These are phyloP conservation scores for Brachypodius melanocephalos DNA, from an alignment of 2,113 vertebrate genomes.

Conservation along the genomic window DNA sequence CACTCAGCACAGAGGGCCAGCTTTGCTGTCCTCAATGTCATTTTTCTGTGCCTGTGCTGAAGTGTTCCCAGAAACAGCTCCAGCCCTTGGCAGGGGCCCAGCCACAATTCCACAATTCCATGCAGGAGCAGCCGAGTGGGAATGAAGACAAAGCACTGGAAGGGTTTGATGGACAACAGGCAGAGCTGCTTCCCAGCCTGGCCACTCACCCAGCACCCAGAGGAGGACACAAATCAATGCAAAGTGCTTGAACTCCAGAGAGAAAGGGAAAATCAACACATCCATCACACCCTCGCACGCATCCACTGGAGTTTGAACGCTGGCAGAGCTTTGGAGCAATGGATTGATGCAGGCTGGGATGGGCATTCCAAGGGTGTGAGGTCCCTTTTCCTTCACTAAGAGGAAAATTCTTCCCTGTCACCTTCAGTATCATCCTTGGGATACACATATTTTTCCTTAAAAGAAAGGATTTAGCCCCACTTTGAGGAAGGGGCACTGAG, in stretches of 20 bases:
- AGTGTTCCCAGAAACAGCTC: background rate
- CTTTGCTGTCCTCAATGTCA: background rate
- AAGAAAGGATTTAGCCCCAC: background rate
- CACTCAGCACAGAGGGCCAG: background rate
- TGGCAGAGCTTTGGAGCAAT: background rate
- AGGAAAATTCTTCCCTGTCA: background rate
- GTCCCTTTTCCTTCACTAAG: background rate
- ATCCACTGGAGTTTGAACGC: fast-evolving
- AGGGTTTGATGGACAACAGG: constrained; percentile 65
- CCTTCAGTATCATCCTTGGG: background rate
- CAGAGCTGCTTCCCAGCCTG: constrained; percentile 35
- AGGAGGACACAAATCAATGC: constrained; percentile 71
- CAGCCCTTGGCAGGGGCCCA: constrained; percentile 14
- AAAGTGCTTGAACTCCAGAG: constrained; percentile 51
- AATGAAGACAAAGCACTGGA: constrained; percentile 70
- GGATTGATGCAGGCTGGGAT: background rate
- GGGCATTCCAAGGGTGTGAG: background rate
- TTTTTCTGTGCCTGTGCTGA: background rate
- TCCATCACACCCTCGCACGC: constrained; percentile 58
- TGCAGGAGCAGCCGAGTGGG: constrained; percentile 18
- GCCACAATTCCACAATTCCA: background rate
- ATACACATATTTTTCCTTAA: background rate
- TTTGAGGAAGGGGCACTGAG: background rate
- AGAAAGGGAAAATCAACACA: constrained; percentile 53
- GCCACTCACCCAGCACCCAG: constrained; percentile 58